Evolutionary conservation across 2,888 invertebrate genomes (phyloP), one percentile per base, ranked within the genome.

Genomic region (Pheosia tremula): DNA sequence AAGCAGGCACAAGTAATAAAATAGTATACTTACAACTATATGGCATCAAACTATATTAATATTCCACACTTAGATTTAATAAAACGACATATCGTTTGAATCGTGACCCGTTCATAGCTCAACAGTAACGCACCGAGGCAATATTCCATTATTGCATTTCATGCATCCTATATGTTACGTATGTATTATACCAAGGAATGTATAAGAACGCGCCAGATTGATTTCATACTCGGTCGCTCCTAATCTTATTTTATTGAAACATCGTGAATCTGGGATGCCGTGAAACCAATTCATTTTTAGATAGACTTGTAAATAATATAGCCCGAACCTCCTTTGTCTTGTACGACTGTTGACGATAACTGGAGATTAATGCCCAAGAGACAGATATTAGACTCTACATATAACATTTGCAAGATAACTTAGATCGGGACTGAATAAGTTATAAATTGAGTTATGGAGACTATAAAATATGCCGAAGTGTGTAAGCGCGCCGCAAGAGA

Each of bases 111-210:
- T 63, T 69, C 75, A 75, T 73, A 65, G 61, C 58, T 61, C 63
- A 24, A 55, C 53, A 65, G 52, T 64, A 62, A 66, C 61, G 47
- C 59, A 63, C 66, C 64, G 59, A 71, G 77, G 71, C 73, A 69
- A 74, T 79, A 74, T 77, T 69, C 68, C 59, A 71, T 78, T 68
- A 71, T 69, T 74, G 66, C 67, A 67, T 74, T 71, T 67, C 55
- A 71, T 63, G 39, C 39, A 39, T 39, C 38, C 0, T 24, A 24
- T 55, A 39, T 24, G 50, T 50, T 50, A n/a, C 50, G 55, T 57
- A 49, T 57, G n/a, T 49, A 57, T 39, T n/a, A 55, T 55, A 39
- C n/a, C 47, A n/a, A 47, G 47, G 47, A 47, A 47, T n/a, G 3
- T n/a, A 47, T 47, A 3, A 8, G 47, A 47, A 47, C 3, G 10